Base-by-base conservation (phyloP, 2,888 invertebrate species). In the Dynastes grantii region DNA sequence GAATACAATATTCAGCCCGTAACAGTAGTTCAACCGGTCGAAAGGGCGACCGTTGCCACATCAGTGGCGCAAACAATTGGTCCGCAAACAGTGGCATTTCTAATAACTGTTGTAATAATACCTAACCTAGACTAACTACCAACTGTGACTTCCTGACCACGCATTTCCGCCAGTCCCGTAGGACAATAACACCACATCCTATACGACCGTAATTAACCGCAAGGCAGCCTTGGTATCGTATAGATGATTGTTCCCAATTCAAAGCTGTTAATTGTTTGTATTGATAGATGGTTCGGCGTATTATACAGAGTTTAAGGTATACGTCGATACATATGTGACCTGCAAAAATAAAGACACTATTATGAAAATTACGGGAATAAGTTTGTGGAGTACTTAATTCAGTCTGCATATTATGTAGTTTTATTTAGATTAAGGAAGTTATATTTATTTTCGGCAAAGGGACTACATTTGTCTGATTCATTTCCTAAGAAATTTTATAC, bases 71-170 rank as follows among this genome's bases (percentile, higher is more conserved):
- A 67, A 68, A 76, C 76, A 76, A 68, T 76, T 65, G 76, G 55
- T n/a, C 76, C 58, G 76, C 68, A 76, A 67, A 76, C 67, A 76
- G 67, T 65, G 76, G 76, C 70, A 76, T 77, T 79, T 76, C 78
- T 78, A 80, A 79, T 81, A 82, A 79, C 78, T 77, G 79, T 79
- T 80, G 67, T 78, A 78, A 79, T 78, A 81, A 79, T 80, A 78
- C 79, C 81, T 81, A 79, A 49, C 79, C 76, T 77, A 71, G 80
- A 68, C 81, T 81, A 83, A 68, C 81, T 81, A 83, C 81, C 81
- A 81, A 81, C 73, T 80, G 76, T 70, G 79, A 79, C 83, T 81
- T 81, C 80, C 80, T 80, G 81, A 78, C 79, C 80, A 76, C 73
- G 70, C 37, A 13, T 53, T 53, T 58, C 63, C 61, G 16, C 45